Base-by-base conservation (phyloP, 2,888 invertebrate species). In the Theristus sp. region DNA sequence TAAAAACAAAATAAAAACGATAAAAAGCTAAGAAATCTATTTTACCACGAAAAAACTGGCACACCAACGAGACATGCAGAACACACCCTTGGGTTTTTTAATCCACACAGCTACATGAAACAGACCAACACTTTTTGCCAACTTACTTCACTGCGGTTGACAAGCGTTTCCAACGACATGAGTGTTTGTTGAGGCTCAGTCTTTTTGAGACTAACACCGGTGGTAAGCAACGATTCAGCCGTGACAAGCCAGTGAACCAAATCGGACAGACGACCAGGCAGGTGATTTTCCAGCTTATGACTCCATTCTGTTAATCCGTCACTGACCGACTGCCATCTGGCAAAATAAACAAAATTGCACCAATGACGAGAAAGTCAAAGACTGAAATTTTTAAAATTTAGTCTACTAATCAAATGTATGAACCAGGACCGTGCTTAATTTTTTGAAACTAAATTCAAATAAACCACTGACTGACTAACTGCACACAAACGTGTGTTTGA, bases 191-290 rank as follows among this genome's bases (percentile, higher is more conserved):
- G 38, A 13, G 38, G 64, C 49, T 66, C 63, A n/a, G 60, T 62
- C 1, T 63, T 46, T 49, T 65, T 60, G 24, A 68, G 57, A 56
- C 65, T 61, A 29, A 66, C 54, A 27, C 64, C 64, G 31, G 62
- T 55, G 56, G 47, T 56, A 29, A 63, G 55, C 31, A 62, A 56
- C 2, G 22, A 1, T 49, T 61, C 61, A 2, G 30, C 61, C 1
- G 22, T 24, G 20, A 31, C 55, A 55, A 61, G 31, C 53, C 55
- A 61, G 26, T 25, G 31, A 26, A 57, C 55, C 54, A 61, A 22
- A 1, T 52, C 53, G 1, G 58, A 22, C 22, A 58, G 47, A 1
- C 27, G n/a, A 1, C 61, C 61, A 10, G 61, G 61, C 26, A 61
- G 31, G n/a, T 61, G 52, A 22, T 20, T 6, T 46, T 61, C 61